Evolutionary conservation across 2,113 vertebrate species (phyloP).

Genomic region (Syrmaticus mikado): DNA sequence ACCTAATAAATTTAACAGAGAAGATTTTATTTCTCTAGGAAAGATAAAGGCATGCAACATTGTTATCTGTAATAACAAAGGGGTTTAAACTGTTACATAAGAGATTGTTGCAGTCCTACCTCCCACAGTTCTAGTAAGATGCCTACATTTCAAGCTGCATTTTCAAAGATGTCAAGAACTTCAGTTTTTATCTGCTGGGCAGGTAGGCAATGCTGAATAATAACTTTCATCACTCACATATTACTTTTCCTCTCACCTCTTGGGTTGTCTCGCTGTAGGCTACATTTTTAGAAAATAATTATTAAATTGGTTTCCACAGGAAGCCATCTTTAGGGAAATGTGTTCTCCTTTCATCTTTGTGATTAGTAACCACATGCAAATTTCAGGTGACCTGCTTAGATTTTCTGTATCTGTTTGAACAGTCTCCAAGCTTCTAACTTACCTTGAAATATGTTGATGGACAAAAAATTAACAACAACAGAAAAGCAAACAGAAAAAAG

Average conservation of each 20-base stretch:
- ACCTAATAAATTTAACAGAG: background rate
- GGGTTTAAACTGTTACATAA: background rate
- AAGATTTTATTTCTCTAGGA: background rate
- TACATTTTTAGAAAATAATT: background rate
- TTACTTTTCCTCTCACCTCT: background rate
- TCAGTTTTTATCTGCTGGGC: background rate
- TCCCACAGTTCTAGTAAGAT: background rate
- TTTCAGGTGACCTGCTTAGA: background rate
- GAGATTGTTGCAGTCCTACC: background rate
- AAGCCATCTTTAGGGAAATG: background rate
- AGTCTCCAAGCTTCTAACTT: background rate
- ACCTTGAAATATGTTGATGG: background rate
- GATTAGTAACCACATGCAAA: conserved; percentile 6
- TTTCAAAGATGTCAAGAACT: background rate
- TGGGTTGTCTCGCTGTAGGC: background rate
- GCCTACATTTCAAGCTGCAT: background rate
- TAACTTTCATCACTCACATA: background rate
- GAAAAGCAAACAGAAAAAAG: background rate
- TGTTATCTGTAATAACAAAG: background rate
- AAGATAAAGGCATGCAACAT: fast-evolving
- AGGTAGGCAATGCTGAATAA: background rate
- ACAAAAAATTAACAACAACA: background rate
- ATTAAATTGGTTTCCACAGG: background rate
- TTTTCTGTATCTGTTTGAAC: background rate
- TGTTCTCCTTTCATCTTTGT: conserved; percentile 1